Percentiles rank a stretch among this genome's conserved stretches.
These are phyloP conservation scores for Aphyosemion australe DNA, from an alignment of 2,113 vertebrate genomes.

Conservation along the genomic window DNA sequence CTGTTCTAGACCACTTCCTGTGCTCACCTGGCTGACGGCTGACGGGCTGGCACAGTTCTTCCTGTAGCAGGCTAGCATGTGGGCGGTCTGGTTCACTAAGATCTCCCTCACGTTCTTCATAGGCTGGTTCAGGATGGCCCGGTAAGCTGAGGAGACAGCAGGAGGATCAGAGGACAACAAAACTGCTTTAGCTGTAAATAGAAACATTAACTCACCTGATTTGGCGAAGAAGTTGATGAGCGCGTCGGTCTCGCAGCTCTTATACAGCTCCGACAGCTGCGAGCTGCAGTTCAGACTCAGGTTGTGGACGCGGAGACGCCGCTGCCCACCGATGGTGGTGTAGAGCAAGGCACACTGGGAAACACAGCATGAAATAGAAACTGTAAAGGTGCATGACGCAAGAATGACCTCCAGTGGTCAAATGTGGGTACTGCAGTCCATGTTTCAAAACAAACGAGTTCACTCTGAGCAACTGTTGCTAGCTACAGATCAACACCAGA, in stretches of 20 bases:
- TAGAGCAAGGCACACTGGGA: constrained; percentile 92
- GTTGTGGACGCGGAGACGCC: constrained; percentile 91
- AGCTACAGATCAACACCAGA: too few relatives aligned
- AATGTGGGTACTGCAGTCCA: too few relatives aligned
- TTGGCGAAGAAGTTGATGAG: constrained; percentile 97
- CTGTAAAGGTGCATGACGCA: neutral
- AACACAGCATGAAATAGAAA: constrained; percentile 4
- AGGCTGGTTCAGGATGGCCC: constrained; percentile 89
- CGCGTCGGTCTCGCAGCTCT: constrained; percentile 91
- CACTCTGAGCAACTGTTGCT: too few relatives aligned
- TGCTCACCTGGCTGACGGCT: constrained; percentile 87
- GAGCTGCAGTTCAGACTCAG: constrained; percentile 89
- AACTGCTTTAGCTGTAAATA: neutral
- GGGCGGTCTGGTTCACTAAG: constrained; percentile 90
- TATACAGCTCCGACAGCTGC: constrained; percentile 89
- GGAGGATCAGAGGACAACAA: neutral
- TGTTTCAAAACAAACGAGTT: too few relatives aligned
- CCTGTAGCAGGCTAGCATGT: constrained; percentile 93
- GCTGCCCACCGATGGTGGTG: constrained; percentile 85
- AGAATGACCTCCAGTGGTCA: too few relatives aligned
- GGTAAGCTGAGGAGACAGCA: constrained; percentile 82
- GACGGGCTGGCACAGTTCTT: constrained; percentile 89
- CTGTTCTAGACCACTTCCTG: neutral
- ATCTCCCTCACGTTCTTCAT: constrained; percentile 90
- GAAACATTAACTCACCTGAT: constrained; percentile 80